Percentiles rank a stretch among this genome's conserved stretches.
Evolutionary conservation across 2,113 vertebrate species (phyloP).

Genomic region (Donacobius atricapilla): DNA sequence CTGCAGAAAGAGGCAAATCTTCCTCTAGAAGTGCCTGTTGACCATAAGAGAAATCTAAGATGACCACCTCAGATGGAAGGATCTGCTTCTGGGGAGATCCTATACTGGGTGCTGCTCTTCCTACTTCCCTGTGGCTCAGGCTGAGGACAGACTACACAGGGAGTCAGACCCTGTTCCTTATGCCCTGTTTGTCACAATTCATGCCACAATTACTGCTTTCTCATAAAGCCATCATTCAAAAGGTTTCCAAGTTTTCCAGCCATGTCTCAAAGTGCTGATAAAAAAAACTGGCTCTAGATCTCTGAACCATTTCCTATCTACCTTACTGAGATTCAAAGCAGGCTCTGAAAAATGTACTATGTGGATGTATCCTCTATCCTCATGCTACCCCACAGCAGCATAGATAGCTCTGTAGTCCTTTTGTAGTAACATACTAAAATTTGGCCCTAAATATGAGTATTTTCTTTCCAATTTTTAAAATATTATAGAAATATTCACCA

Average conservation of each 20-base stretch:
- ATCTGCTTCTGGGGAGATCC: background rate
- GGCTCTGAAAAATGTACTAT: background rate
- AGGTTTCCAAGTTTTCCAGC: background rate
- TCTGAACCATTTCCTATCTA: background rate
- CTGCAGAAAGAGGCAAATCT: background rate
- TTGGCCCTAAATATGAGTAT: background rate
- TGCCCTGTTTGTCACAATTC: background rate
- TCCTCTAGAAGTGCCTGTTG: background rate
- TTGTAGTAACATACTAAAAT: background rate
- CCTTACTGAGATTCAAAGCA: background rate
- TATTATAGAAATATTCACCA: background rate
- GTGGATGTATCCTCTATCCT: background rate
- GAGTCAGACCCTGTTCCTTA: background rate
- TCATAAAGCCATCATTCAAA: background rate
- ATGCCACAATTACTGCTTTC: background rate
- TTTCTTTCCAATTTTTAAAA: background rate
- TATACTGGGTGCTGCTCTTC: background rate
- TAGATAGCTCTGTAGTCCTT: background rate
- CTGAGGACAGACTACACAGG: background rate
- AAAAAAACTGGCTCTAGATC: background rate
- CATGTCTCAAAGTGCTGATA: background rate
- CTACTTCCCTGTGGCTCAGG: background rate
- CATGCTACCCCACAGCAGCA: background rate
- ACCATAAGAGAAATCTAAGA: background rate
- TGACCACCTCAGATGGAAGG: background rate